These are phyloP conservation scores for Pitta sordida DNA, from an alignment of 2,113 vertebrate species.

Conservation along the genomic window DNA sequence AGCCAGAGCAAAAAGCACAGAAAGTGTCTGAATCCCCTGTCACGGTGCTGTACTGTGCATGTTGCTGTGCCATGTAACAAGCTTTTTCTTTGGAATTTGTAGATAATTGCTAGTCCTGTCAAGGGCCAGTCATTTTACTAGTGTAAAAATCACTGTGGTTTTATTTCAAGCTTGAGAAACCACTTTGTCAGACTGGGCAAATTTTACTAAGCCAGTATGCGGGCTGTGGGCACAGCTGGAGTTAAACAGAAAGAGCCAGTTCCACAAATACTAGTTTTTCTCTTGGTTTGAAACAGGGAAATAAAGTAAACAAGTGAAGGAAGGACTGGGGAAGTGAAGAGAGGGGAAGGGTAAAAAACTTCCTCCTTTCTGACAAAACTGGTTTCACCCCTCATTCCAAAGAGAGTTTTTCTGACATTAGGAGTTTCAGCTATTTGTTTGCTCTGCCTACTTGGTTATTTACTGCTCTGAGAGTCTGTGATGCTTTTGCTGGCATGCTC, in stretches of 20 bases:
- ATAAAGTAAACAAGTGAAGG: conserved; percentile 37
- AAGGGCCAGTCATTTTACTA: conserved; percentile 19
- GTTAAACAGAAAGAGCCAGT: conserved; percentile 43
- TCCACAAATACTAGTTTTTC: conserved; percentile 42
- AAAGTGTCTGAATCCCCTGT: not conserved
- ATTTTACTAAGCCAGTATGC: conserved; percentile 26
- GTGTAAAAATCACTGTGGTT: conserved; percentile 32
- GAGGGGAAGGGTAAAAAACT: not conserved
- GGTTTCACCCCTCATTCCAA: not conserved
- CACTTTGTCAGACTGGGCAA: conserved; percentile 35
- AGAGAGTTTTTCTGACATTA: not conserved
- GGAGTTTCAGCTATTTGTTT: conserved; percentile 43
- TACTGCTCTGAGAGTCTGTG: conserved; percentile 28
- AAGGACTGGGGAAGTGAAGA: not conserved
- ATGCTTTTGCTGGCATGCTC: conserved; percentile 23
- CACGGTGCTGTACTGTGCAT: not conserved
- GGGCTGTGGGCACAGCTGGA: conserved; percentile 32
- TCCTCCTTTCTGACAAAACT: not conserved
- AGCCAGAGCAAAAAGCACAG: not conserved
- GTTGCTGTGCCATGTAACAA: not conserved
- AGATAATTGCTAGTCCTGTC: conserved; percentile 18
- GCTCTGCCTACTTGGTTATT: not conserved
- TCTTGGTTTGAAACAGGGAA: conserved; percentile 15
- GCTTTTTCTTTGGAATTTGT: conserved; percentile 19
- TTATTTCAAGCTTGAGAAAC: conserved; percentile 50